phyloP scores from a whole-genome alignment of 2,113 vertebrate species.

The Varanus komodoensis region DNA sequence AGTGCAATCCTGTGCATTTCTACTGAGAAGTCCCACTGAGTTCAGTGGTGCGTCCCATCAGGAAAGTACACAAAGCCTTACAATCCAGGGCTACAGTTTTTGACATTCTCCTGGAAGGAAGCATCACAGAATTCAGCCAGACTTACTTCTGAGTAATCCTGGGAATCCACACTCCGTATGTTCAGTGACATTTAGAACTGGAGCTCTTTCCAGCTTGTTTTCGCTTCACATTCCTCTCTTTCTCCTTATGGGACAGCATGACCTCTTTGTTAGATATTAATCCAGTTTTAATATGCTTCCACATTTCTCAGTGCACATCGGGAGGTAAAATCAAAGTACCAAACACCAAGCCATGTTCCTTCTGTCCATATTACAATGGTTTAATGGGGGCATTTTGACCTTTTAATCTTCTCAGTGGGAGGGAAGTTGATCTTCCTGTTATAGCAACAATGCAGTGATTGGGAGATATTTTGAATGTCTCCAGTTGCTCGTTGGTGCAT shows the following conservation, averaged over 20 bases:
- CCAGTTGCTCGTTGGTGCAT: no score
- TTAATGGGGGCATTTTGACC: not conserved
- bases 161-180: not conserved
- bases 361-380: not conserved
- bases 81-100: not conserved
- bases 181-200: conserved; percentile 1
- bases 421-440: not conserved
- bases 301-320: not conserved
- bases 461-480: not conserved
- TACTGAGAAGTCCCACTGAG: not conserved
- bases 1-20: not conserved
- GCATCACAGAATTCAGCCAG: not conserved
- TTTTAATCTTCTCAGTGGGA: not conserved
- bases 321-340: not conserved
- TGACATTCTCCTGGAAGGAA: not conserved
- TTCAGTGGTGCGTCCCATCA: not conserved
- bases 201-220: not conserved
- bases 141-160: not conserved
- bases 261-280: conserved; percentile 3
- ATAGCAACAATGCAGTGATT: not conserved
- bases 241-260: not conserved
- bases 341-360: not conserved
- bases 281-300: not conserved
- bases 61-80: not conserved
- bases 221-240: not conserved